Conservation (phyloP, 2,797 vertebrate species). For the Microcaecilia unicolor region DNA sequence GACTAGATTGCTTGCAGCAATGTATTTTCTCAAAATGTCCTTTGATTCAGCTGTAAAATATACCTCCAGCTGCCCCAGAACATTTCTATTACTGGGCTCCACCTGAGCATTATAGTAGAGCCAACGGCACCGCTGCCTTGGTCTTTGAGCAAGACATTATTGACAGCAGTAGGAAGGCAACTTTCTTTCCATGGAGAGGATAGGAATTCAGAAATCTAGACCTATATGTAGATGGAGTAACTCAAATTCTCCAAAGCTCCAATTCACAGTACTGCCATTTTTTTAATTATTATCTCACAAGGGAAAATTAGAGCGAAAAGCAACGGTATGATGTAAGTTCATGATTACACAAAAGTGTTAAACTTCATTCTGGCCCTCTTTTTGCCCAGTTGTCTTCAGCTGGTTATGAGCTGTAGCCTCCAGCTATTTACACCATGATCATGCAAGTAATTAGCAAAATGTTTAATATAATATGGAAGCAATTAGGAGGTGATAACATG, state of each 20-base stretch:
- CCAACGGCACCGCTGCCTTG: conserved; percentile 40
- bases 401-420: conserved; percentile 69
- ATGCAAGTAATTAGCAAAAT: conserved; percentile 97
- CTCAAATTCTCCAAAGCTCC: conserved; percentile 33
- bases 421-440: conserved; percentile 95
- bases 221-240: conserved; percentile 36
- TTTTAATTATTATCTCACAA: conserved; percentile 31
- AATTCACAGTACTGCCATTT: conserved; percentile 31
- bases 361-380: conserved; percentile 61
- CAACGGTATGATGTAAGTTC: conserved; percentile 37
- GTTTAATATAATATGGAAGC: conserved; percentile 98
- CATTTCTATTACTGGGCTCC: conserved; percentile 51
- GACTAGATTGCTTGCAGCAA: conserved; percentile 54
- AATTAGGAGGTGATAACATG: conserved; percentile 98
- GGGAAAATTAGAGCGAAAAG: conserved; percentile 32
- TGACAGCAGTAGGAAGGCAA: conserved; percentile 41
- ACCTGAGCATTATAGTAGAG: conserved; percentile 36
- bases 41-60: conserved; percentile 26
- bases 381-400: conserved; percentile 58
- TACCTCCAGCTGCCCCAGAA: conserved; percentile 54
- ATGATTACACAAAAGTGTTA: conserved; percentile 28
- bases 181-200: conserved; percentile 22
- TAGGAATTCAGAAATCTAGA: conserved; percentile 31
- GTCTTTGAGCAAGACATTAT: conserved; percentile 27
- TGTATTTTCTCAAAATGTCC: conserved; percentile 50